Evolutionary conservation across 2,888 invertebrate species (phyloP).

Genomic region (Drosophila testacea): DNA sequence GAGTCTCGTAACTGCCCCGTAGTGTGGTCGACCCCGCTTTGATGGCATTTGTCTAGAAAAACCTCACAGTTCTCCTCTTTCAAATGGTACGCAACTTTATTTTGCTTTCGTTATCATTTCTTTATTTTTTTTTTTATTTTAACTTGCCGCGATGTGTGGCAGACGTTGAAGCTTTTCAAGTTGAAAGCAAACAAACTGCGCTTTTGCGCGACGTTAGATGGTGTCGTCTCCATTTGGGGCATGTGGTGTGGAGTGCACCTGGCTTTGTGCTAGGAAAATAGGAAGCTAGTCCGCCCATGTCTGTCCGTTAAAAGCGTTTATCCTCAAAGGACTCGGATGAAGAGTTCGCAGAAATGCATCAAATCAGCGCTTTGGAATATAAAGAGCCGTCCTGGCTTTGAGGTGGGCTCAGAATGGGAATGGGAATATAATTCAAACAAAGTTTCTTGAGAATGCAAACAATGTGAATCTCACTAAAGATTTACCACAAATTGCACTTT

Average conservation of each 20-base stretch:
- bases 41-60: slow-evolving; percentile 21
- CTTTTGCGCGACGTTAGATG: slow-evolving; percentile 42
- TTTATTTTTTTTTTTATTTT: slow-evolving; percentile 29
- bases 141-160: slow-evolving; percentile 30
- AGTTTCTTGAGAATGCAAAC: slow-evolving; percentile 4
- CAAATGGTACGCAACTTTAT: slow-evolving; percentile 34
- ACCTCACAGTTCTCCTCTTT: slow-evolving; percentile 24
- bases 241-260: slow-evolving; percentile 40
- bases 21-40: slow-evolving; percentile 29
- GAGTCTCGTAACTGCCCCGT: slow-evolving; percentile 42
- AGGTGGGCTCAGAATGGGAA: not conserved
- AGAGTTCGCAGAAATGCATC: slow-evolving; percentile 41
- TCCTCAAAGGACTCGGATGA: slow-evolving; percentile 60
- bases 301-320: slow-evolving; percentile 63
- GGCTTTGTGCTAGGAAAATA: slow-evolving; percentile 21
- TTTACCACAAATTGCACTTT: slow-evolving; percentile 27
- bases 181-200: slow-evolving; percentile 69
- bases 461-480: not conserved
- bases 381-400: slow-evolving; percentile 17
- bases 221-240: slow-evolving; percentile 5
- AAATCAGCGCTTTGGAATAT: slow-evolving; percentile 48
- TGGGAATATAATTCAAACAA: slow-evolving; percentile 1
- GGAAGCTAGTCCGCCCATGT: slow-evolving; percentile 26
- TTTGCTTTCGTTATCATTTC: slow-evolving; percentile 27
- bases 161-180: slow-evolving; percentile 44